phyloP scores from a whole-genome alignment of 2,888 invertebrate genomes.

The Amphipyra tragopoginis region DNA sequence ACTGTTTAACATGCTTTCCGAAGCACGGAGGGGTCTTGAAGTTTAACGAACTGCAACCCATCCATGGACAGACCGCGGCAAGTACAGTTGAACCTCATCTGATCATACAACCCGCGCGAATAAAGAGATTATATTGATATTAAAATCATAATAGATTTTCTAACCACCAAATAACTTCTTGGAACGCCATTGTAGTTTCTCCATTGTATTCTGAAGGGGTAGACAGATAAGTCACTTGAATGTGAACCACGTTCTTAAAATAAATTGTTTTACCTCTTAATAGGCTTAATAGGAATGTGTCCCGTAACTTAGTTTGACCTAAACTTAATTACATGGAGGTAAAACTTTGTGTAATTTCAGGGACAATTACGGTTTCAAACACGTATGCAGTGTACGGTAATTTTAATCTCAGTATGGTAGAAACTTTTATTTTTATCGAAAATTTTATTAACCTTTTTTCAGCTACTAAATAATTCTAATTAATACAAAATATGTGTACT shows the following conservation, averaged over 20 bases:
- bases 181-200: constrained; percentile 1
- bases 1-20: too few relatives aligned
- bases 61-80: too few relatives aligned
- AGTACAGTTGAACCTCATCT: too few relatives aligned
- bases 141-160: background rate
- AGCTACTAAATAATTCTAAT: too few relatives aligned
- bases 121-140: too few relatives aligned
- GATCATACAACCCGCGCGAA: too few relatives aligned
- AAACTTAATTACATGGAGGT: constrained; percentile 47
- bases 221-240: constrained; percentile 20
- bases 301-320: constrained; percentile 49
- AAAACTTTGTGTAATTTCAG: constrained; percentile 35
- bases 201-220: constrained; percentile 1
- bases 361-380: constrained; percentile 15
- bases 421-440: background rate
- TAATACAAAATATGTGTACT: too few relatives aligned
- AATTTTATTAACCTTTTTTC: too few relatives aligned
- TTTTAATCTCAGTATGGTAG: background rate
- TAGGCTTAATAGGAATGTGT: constrained; percentile 46
- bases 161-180: background rate
- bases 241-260: constrained; percentile 40
- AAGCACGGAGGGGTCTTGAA: too few relatives aligned
- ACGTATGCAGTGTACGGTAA: constrained; percentile 1
- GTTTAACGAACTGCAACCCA: too few relatives aligned
- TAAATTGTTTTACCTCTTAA: constrained; percentile 48